phyloP scores from a whole-genome alignment of 2,113 vertebrate genomes.

The Pterocles gutturalis region DNA sequence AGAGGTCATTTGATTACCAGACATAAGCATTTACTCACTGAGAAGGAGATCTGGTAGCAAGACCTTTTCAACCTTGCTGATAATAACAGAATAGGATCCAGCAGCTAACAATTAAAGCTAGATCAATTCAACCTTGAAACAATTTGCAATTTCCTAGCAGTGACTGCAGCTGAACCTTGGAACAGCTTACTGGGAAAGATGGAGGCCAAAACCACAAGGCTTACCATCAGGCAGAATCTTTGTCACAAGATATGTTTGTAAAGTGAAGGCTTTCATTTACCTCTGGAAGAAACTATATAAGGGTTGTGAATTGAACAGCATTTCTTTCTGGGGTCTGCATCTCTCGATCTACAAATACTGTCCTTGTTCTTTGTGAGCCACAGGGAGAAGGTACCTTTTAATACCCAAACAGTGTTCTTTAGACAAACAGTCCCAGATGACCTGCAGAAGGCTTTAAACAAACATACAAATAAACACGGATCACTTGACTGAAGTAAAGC shows the following conservation, averaged over 20 bases:
- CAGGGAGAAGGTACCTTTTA: neutral
- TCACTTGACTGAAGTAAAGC: neutral
- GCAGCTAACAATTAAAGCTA: slow-evolving; percentile 24
- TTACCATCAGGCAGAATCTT: neutral
- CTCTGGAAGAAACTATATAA: neutral
- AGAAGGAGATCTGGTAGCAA: slow-evolving; percentile 27
- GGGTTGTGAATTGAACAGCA: neutral
- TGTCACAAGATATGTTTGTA: neutral
- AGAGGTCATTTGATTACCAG: slow-evolving; percentile 25
- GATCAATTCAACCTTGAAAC: slow-evolving; percentile 56
- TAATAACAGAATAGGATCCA: slow-evolving; percentile 44
- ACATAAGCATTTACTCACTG: slow-evolving; percentile 5
- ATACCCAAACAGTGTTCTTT: neutral
- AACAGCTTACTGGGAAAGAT: neutral
- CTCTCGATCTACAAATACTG: neutral
- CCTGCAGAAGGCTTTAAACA: neutral
- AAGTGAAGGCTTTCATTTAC: neutral
- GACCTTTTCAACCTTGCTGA: slow-evolving; percentile 45
- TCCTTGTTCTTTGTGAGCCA: neutral
- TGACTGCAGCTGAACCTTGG: neutral
- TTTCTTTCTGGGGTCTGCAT: neutral
- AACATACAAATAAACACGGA: neutral
- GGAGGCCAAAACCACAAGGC: neutral
- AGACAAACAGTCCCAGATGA: neutral
- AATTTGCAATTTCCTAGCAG: slow-evolving; percentile 26